Conservation (phyloP, 2,888 invertebrate species). For the Nasonovia ribisnigri region DNA sequence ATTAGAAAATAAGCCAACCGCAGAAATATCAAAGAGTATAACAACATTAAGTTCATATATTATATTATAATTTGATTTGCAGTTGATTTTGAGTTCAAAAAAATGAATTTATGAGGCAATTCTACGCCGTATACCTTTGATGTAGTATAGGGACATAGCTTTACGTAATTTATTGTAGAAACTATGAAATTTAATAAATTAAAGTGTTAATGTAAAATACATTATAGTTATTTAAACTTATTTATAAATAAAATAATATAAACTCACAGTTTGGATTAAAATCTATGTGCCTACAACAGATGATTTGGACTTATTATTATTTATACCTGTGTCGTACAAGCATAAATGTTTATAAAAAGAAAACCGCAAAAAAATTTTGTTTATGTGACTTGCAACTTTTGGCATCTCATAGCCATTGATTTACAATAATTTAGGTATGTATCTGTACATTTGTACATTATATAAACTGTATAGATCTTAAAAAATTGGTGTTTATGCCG, state of each 20-base stretch:
- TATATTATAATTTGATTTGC: constrained; percentile 34
- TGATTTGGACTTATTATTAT: neutral
- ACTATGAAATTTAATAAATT: constrained; percentile 24
- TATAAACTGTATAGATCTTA: neutral
- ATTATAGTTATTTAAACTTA: neutral
- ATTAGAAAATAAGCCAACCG: constrained; percentile 17
- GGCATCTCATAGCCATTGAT: neutral
- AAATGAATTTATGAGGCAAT: constrained; percentile 28
- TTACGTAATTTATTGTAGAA: neutral
- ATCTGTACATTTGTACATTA: neutral
- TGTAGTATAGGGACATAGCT: neutral
- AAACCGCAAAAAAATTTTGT: too few species aligned
- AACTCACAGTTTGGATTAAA: neutral
- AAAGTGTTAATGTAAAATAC: neutral
- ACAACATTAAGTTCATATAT: neutral
- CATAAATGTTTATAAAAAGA: neutral
- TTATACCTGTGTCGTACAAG: neutral
- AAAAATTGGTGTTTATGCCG: neutral
- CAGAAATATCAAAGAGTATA: constrained; percentile 13
- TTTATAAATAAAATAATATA: neutral
- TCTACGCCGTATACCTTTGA: constrained; percentile 19
- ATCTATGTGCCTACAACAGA: neutral
- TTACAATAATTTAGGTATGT: neutral
- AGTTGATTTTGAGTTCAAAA: neutral
- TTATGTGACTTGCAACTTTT: neutral